phyloP scores from a whole-genome alignment of 2,797 vertebrate genomes.

The Sebastes vulpes region DNA sequence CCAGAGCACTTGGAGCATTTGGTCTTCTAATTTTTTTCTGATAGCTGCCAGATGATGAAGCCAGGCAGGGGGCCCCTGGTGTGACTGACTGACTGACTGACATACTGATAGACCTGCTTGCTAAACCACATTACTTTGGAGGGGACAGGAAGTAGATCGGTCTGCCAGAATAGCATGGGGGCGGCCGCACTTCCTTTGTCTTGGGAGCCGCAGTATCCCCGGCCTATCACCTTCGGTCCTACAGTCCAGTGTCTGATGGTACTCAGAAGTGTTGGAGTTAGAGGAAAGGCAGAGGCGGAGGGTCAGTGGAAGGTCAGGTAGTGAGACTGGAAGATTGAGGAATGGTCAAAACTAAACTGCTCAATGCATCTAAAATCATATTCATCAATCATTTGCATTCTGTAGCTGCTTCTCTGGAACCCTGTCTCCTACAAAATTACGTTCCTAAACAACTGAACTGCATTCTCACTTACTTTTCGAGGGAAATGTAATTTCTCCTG shows the following conservation, averaged over 20 bases:
- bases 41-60: constrained; percentile 84
- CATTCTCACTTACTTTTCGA: too few relatives aligned
- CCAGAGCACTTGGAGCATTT: constrained; percentile 63
- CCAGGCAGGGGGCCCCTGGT: constrained; percentile 8
- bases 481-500: too few relatives aligned
- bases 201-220: constrained; percentile 31
- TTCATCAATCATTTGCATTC: not conserved
- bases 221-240: constrained; percentile 38
- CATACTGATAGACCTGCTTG: constrained; percentile 30
- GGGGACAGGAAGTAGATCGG: constrained; percentile 57
- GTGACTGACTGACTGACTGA: constrained; percentile 40
- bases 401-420: too few relatives aligned
- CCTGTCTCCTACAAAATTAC: too few relatives aligned
- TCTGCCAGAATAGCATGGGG: constrained; percentile 31
- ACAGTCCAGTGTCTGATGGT: constrained; percentile 14
- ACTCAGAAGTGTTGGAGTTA: constrained; percentile 2
- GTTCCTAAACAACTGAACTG: too few relatives aligned
- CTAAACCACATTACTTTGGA: constrained; percentile 21
- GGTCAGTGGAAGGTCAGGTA: not conserved
- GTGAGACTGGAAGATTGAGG: not conserved
- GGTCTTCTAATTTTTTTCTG: constrained; percentile 74
- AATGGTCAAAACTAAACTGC: not conserved
- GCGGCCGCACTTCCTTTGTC: constrained; percentile 53
- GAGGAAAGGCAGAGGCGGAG: constrained; percentile 13
- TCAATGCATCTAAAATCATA: not conserved